Evolutionary conservation across 2,888 invertebrate genomes (phyloP).

Genomic region (Caenorhabditis sp.): DNA sequence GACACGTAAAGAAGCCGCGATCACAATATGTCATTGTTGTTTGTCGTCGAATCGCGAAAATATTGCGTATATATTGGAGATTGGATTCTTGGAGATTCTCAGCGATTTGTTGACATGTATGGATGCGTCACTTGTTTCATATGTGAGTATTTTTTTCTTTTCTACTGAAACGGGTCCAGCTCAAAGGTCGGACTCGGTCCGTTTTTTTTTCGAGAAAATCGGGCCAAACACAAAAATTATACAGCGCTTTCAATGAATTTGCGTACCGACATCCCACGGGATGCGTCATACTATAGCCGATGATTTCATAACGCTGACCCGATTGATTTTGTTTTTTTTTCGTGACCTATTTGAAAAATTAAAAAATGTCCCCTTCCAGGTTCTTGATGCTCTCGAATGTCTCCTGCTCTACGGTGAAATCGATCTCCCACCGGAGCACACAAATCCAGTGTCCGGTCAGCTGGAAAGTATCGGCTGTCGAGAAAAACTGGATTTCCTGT

Average conservation of each 20-base stretch:
- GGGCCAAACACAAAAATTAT: too few relatives aligned
- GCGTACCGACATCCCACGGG: too few relatives aligned
- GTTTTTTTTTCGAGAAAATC: too few relatives aligned
- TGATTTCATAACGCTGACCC: too few relatives aligned
- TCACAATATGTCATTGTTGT: conserved; percentile 32
- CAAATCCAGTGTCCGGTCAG: conserved; percentile 24
- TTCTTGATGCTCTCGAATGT: conserved; percentile 25
- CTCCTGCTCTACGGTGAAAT: conserved; percentile 22
- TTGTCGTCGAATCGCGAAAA: conserved; percentile 10
- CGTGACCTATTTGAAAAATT: too few relatives aligned
- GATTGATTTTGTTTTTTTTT: too few relatives aligned
- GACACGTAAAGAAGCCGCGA: conserved; percentile 29
- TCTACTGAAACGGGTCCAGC: too few relatives aligned
- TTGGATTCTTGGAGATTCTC: conserved; percentile 19
- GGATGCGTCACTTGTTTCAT: conserved; percentile 26
- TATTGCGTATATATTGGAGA: conserved; percentile 19
- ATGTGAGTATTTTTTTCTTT: too few relatives aligned
- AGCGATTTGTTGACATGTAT: conserved; percentile 34
- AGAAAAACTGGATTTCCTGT: conserved; percentile 24
- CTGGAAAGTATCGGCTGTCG: conserved; percentile 31
- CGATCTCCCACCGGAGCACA: conserved; percentile 3
- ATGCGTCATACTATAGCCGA: too few relatives aligned
- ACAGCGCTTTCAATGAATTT: too few relatives aligned
- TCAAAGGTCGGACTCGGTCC: too few relatives aligned
- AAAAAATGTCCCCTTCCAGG: conserved; percentile 12